Conservation (phyloP, 2,113 vertebrate genomes). For the Datnioides undecimradiatus region DNA sequence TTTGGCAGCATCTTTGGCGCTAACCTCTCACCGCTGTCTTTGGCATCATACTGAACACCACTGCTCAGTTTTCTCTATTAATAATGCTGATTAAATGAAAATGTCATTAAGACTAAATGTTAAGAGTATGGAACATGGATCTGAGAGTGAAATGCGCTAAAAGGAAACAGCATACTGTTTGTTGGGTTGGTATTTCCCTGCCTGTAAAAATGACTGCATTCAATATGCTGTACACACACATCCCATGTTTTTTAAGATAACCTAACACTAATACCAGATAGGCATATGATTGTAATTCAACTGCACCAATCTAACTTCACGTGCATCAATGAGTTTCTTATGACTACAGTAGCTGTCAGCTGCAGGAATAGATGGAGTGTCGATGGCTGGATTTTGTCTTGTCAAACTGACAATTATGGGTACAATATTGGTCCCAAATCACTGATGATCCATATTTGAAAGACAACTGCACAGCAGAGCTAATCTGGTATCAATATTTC, state of each 20-base stretch:
- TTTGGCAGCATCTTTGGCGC: neutral
- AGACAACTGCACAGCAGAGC: neutral
- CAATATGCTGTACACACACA: neutral
- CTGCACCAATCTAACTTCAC: neutral
- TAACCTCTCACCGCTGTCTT: neutral
- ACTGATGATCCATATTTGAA: neutral
- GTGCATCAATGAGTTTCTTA: neutral
- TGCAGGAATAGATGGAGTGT: neutral
- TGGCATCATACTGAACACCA: neutral
- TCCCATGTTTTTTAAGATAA: neutral
- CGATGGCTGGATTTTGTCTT: neutral
- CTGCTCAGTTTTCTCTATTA: constrained; percentile 41
- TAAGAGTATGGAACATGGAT: constrained; percentile 9
- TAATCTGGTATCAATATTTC: constrained; percentile 24
- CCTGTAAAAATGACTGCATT: constrained; percentile 8
- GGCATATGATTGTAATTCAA: constrained; percentile 10
- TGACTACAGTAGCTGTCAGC: neutral
- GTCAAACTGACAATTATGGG: neutral
- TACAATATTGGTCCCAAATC: neutral
- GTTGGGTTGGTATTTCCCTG: neutral
- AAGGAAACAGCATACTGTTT: constrained; percentile 22
- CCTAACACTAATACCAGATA: neutral
- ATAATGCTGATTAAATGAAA: constrained; percentile 45
- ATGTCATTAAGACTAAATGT: constrained; percentile 35
- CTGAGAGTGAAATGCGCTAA: constrained; percentile 38